These are phyloP conservation scores for Hemitrygon akajei DNA, from an alignment of 2,797 vertebrate species.

Conservation along the genomic window DNA sequence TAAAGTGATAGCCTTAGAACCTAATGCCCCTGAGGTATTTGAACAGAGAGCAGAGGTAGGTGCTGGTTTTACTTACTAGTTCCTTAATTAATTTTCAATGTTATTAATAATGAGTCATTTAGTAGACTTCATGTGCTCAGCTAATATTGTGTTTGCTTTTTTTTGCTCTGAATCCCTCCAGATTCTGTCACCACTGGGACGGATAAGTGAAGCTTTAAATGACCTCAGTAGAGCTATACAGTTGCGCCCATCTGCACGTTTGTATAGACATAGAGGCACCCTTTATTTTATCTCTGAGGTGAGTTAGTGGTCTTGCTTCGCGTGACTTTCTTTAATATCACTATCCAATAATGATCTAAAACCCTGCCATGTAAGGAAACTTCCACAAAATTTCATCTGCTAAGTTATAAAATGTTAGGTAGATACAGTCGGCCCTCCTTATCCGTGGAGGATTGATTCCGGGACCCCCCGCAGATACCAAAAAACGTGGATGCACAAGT, in stretches of 20 bases:
- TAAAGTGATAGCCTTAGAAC: conserved; percentile 81
- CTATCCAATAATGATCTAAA: background rate
- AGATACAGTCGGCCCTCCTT: too few relatives aligned
- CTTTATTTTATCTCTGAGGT: conserved; percentile 98
- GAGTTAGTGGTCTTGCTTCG: conserved; percentile 39
- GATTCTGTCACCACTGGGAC: conserved; percentile 90
- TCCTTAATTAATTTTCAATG: background rate
- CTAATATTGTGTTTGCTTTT: conserved; percentile 13
- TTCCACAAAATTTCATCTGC: background rate
- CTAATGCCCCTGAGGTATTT: conserved; percentile 84
- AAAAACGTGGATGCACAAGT: too few relatives aligned
- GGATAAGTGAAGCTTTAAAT: conserved; percentile 87
- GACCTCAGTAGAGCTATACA: conserved; percentile 93
- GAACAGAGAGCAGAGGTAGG: conserved; percentile 93
- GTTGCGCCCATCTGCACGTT: conserved; percentile 84
- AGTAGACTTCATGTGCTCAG: background rate
- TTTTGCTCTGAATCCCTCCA: conserved; percentile 47
- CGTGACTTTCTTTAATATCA: conserved; percentile 7
- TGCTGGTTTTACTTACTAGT: conserved; percentile 30
- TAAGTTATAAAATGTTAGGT: background rate
- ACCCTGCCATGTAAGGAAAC: background rate
- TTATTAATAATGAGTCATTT: conserved; percentile 40
- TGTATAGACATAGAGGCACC: conserved; percentile 87
- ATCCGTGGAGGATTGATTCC: too few relatives aligned
- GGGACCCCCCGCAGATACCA: too few relatives aligned